Base-by-base conservation (phyloP, 1,140 invertebrate genomes). In the Drosophila novamexicana region DNA sequence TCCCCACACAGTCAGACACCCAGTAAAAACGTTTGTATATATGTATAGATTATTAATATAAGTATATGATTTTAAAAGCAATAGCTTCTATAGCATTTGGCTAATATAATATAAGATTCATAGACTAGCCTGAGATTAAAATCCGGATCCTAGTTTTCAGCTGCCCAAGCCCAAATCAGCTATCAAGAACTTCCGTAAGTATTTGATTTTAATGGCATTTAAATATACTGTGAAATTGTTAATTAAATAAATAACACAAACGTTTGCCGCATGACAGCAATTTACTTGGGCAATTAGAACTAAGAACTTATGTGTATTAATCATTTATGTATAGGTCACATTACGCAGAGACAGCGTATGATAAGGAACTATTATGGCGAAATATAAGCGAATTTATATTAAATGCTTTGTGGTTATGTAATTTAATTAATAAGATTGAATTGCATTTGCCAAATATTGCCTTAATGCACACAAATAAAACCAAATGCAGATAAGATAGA, bases 191-290 rank as follows among this genome's bases (percentile, higher is more conserved):
- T 22, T 40, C 9, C 8, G n/a, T 40, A 45, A 18, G 83, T 62
- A 56, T 77, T 7, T 29, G 50, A 39, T n/a, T 73, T 49, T 61
- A 47, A 52, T 7, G n/a, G 7, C 29, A 18, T 47, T 72, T 78
- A 68, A 84, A 78, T 81, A 75, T 71, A 75, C 66, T 78, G 22
- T 56, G 6, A 81, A 77, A 81, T 69, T 75, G 32, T 57, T 66
- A 57, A 65, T 71, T 57, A 14, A 50, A 71, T 64, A 57, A 54
- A 50, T 50, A 50, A 14, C 6, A 54, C 10, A 29, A 22, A 12
- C 6, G 6, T 22, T 40, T 47, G 18, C 14, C 16, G 16, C 18
- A 36, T 10, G 6, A 34, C 47, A 34, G 16, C 45, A 39, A 37
- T 57, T 42, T 32, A 57, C 29, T 56, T 56, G n/a, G 7, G 39